Evolutionary conservation across 2,888 invertebrate species (phyloP).

Genomic region (Drosophila mulleri): DNA sequence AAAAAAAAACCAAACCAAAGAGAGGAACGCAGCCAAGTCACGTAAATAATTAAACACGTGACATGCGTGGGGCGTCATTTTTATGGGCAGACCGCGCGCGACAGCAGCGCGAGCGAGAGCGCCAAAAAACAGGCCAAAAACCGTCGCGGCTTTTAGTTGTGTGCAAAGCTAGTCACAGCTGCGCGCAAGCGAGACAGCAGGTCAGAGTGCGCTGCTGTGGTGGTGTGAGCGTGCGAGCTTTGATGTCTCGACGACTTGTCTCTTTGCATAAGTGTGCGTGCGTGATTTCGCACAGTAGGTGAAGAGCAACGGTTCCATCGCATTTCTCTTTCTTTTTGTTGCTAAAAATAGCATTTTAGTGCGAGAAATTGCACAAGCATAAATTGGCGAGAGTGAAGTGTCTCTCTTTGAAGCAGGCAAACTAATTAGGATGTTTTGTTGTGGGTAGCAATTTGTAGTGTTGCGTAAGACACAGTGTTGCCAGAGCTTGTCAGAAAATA

Average conservation of each 20-base stretch:
- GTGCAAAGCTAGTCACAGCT: background rate
- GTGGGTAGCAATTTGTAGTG: background rate
- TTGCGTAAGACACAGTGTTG: background rate
- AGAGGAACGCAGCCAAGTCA: constrained; percentile 83
- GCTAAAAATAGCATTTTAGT: constrained; percentile 28
- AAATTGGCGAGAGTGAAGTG: constrained; percentile 5
- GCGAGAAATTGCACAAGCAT: constrained; percentile 5
- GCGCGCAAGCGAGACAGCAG: background rate
- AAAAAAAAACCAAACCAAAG: constrained; percentile 6
- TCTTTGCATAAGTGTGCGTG: constrained; percentile 55
- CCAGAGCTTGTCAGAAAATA: background rate
- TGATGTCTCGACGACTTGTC: constrained; percentile 44
- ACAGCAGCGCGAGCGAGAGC: background rate
- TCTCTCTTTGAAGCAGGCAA: background rate
- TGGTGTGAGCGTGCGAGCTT: constrained; percentile 26
- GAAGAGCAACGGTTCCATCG: background rate
- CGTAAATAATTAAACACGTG: constrained; percentile 86
- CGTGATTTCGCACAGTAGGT: constrained; percentile 59
- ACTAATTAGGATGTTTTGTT: constrained; percentile 19
- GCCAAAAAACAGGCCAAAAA: constrained; percentile 26
- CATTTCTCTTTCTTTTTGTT: background rate
- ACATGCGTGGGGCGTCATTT: constrained; percentile 83
- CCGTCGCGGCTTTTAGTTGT: constrained; percentile 23
- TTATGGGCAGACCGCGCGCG: constrained; percentile 24
- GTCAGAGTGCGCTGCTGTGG: background rate